These are phyloP conservation scores for Rhabdornis inornatus DNA, from an alignment of 2,113 vertebrate species.

Conservation along the genomic window DNA sequence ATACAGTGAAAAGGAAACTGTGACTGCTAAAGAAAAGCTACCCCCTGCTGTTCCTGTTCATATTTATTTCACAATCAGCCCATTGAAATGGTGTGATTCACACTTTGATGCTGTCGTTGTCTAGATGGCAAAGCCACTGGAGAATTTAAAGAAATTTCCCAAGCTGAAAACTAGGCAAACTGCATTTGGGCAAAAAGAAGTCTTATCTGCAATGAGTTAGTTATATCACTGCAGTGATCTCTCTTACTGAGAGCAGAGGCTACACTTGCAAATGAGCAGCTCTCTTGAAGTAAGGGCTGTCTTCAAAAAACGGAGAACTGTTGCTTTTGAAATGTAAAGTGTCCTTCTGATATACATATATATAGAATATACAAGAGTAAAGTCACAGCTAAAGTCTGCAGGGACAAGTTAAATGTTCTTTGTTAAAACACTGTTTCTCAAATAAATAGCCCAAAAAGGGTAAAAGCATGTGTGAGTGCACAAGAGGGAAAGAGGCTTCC, in stretches of 20 bases:
- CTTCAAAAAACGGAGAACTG: slow-evolving; percentile 6
- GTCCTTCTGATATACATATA: slow-evolving; percentile 20
- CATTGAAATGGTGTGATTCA: slow-evolving; percentile 62
- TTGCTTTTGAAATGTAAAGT: slow-evolving; percentile 55
- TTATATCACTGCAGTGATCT: neutral
- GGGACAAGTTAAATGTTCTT: neutral
- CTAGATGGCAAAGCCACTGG: slow-evolving; percentile 51
- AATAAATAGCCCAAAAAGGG: neutral
- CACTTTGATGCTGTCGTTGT: slow-evolving; percentile 50
- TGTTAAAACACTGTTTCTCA: slow-evolving; percentile 9
- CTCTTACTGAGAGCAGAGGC: slow-evolving; percentile 2
- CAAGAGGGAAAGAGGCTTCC: neutral
- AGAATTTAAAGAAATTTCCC: slow-evolving; percentile 60
- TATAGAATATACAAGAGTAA: neutral
- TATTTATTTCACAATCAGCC: slow-evolving; percentile 66
- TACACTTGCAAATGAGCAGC: slow-evolving; percentile 11
- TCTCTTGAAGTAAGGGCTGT: neutral
- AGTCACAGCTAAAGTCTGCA: neutral
- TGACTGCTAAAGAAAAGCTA: slow-evolving; percentile 60
- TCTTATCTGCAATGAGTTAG: slow-evolving; percentile 4
- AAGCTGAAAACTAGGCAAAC: slow-evolving; percentile 42
- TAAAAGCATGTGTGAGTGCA: neutral
- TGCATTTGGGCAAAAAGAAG: slow-evolving; percentile 26
- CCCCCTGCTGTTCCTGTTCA: slow-evolving; percentile 53
- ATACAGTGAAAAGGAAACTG: slow-evolving; percentile 59